These are phyloP conservation scores for Mormyrops attenuatus DNA, from an alignment of 2,797 vertebrate species.

Conservation along the genomic window DNA sequence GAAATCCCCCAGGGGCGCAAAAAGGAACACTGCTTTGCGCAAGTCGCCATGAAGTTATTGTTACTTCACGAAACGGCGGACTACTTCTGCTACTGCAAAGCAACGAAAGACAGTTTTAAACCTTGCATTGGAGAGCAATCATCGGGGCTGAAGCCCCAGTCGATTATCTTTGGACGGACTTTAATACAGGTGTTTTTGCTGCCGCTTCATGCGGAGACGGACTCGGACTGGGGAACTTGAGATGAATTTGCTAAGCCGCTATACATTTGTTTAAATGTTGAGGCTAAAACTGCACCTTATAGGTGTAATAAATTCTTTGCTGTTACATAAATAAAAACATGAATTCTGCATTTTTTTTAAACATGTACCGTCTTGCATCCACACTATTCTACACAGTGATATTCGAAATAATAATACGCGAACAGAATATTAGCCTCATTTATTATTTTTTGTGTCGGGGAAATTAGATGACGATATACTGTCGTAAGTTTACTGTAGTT, in stretches of 20 bases:
- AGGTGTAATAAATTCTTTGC: slow-evolving; percentile 9
- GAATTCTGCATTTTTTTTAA: neutral
- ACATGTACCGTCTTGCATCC: neutral
- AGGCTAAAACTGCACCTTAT: slow-evolving; percentile 3
- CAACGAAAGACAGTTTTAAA: neutral
- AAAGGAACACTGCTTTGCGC: neutral
- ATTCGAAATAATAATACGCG: neutral
- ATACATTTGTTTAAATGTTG: slow-evolving; percentile 19
- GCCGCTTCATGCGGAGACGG: neutral
- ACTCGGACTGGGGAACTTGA: neutral
- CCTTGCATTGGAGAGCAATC: neutral
- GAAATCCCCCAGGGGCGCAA: neutral
- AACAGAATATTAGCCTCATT: neutral
- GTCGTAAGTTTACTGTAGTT: neutral
- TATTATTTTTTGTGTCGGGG: neutral
- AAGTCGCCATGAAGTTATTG: neutral
- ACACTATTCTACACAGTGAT: neutral
- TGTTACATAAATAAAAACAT: neutral
- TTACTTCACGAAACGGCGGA: neutral
- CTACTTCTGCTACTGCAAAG: neutral
- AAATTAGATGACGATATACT: neutral
- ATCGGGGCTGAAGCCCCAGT: neutral
- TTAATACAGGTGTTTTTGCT: neutral
- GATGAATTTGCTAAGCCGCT: neutral
- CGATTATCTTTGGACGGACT: neutral